Base-by-base conservation (phyloP, 2,113 vertebrate genomes). In the crab-eating macaque (Macaca fascicularis) region DNA sequence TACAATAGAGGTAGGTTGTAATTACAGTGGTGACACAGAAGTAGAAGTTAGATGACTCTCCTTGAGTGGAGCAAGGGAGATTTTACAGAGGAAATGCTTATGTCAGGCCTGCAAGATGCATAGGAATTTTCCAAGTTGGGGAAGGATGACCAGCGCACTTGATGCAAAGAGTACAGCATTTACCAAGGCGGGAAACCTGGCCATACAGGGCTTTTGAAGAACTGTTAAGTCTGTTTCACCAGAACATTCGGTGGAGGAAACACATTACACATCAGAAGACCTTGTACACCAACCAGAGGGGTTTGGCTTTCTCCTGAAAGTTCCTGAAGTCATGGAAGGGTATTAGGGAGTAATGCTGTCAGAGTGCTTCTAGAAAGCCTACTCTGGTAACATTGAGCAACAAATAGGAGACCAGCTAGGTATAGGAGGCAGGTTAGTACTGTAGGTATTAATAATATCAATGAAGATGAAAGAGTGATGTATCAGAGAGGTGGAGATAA, bases 1-100 rank as follows among this genome's bases (percentile, higher is more conserved):
- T 40, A 84, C 80, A 89, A 17, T 86, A 97, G 98, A 98, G 98
- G 98, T 98, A 98, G 98, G 97, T 57, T 95, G 81, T 93, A 90
- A 94, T 95, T 96, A 97, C 95, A 98, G 97, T 98, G 97, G 88
- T 93, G 82, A 92, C 78, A 96, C 82, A 92, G 19, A 83, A 93
- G n/a, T 89, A n/a, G 40, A 75, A 52, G 59, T 90, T 19, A 61
- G 67, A 67, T 20, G 48, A 80, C 48, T 38, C 81, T 88, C 48
- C 78, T 72, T 78, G 55, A 59, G 20, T 82, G 83, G 2, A 88
- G 10, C 48, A 78, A 61, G 75, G 76, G 38, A 14, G 30, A 32
- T 55, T 87, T 90, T 80, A 93, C 79, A 88, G 72, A 89, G 27
- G 40, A 40, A 17, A 67, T 61, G 25, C 22, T 40, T n/a, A 16